Base-by-base conservation (phyloP, 2,113 vertebrate genomes). In the Archilochus colubris region DNA sequence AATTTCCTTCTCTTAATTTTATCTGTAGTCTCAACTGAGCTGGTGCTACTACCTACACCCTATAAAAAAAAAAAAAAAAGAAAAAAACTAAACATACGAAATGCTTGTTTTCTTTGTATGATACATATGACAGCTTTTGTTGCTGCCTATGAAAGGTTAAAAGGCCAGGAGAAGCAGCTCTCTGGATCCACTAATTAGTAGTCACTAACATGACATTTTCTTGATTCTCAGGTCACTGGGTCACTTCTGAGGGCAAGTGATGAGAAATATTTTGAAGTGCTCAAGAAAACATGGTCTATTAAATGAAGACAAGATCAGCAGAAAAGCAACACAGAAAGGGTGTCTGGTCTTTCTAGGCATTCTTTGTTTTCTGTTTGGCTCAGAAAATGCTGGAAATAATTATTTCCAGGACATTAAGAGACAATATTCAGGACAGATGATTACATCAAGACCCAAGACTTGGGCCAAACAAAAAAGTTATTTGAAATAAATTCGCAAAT, bases 131-230 rank as follows among this genome's bases (percentile, higher is more conserved):
- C 98, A 98, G 97, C 94, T 97, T 95, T 89, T 89, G 93, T 80
- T 88, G 82, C 87, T 81, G 90, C 74, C 93, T 97, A 81, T 76
- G 74, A 82, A 96, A 97, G 98, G 98, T 96, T 97, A 96, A 96
- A 97, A 97, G 98, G 98, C 82, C 98, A 98, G 86, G 84, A 92
- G 91, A 96, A 97, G 96, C 74, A 95, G 95, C 96, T 95, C 95
- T 96, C 94, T 92, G 91, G 95, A 96, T 96, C 46, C 95, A 88
- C 98, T 99, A 98, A 99, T 99, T 99, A 99, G 98, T 97, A 98
- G 98, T 98, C 97, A 96, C 97, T 96, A 96, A 97, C 97, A 96
- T 97, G 97, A 98, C 98, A 98, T 95, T 91, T 96, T 92, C 92
- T 96, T 96, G 97, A 97, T 97, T 97, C 97, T 75, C 73, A 95